These are phyloP conservation scores for Mimachlamys varia DNA, from an alignment of 2,888 invertebrate genomes.

Conservation along the genomic window DNA sequence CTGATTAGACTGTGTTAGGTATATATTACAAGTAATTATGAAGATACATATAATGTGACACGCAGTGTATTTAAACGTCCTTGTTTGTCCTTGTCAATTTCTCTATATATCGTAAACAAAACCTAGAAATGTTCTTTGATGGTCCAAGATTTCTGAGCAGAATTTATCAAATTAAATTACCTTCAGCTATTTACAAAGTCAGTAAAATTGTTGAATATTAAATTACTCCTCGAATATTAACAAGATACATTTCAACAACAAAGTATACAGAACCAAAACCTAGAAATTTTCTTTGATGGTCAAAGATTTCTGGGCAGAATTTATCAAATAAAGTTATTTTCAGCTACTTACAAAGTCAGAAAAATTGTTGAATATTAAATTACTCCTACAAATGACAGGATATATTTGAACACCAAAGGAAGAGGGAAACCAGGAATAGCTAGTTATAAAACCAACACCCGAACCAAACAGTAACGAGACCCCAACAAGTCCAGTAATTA, in stretches of 20 bases:
- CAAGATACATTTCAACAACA: not conserved
- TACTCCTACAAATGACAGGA: not conserved
- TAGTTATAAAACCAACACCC: not conserved
- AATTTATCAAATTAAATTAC: too few relatives aligned
- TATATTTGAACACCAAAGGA: too few relatives aligned
- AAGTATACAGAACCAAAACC: not conserved
- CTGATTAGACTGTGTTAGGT: constrained; percentile 16
- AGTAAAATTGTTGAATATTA: too few relatives aligned
- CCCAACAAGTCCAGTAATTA: not conserved
- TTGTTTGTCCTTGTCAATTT: not conserved
- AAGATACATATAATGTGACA: not conserved
- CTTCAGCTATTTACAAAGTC: too few relatives aligned
- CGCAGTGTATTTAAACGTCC: not conserved
- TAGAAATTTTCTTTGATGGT: too few relatives aligned
- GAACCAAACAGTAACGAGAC: not conserved
- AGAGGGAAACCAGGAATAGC: too few relatives aligned
- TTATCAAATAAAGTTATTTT: too few relatives aligned
- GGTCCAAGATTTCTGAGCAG: not conserved
- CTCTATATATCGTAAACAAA: not conserved
- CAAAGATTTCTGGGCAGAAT: too few relatives aligned
- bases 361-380: not conserved
- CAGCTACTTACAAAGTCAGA: not conserved
- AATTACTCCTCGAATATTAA: not conserved
- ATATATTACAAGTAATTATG: not conserved
- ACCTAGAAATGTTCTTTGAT: not conserved